Base-by-base conservation (phyloP, 2,113 vertebrate species). In the Merops nubicus region DNA sequence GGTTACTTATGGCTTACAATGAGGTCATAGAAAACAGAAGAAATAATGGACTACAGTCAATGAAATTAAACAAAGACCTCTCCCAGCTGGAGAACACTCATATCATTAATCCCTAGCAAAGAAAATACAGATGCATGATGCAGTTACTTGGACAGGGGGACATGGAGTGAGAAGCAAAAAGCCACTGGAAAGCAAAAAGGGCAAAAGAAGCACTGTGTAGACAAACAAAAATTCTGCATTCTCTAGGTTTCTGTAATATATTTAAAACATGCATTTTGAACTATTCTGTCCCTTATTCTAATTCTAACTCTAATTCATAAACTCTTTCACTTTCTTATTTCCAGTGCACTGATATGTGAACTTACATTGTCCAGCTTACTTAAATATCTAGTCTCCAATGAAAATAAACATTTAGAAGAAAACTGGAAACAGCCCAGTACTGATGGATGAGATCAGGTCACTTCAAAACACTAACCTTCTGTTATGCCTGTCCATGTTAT, bases 151-250 rank as follows among this genome's bases (percentile, higher is more conserved):
- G 3, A 9, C 23, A 7, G 11, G 5, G 5, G 2, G 16, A 2
- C 2, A 4, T 1, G 6, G 8, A 45, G 4, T 11, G 20, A 11
- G 14, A 38, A 76, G 33, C 28, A 68, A 56, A 70, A 67, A 45
- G 2, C 11, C 25, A 36, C 2, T 64, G 8, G 8, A 62, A 53
- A 74, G 57, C 1, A 53, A 59, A 56, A 60, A 18, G 4, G 64
- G 7, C 1, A 56, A 59, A 54, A 40, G 1, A 59, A 33, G 13
- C 3, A 72, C 5, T n/a, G 31, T 2, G 1, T 17, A 43, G 38
- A 36, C 5, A 72, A 68, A 50, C 29, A 48, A 38, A 4, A 0
- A 54, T 74, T 82, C 75, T 63, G 2, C 10, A 29, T 45, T 84
- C 7, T 73, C 15, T 36, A 57, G 9, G 3, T 89, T 85, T 69